Base-by-base conservation (phyloP, 2,888 invertebrate species). In the Hirtodrosophila duncani region DNA sequence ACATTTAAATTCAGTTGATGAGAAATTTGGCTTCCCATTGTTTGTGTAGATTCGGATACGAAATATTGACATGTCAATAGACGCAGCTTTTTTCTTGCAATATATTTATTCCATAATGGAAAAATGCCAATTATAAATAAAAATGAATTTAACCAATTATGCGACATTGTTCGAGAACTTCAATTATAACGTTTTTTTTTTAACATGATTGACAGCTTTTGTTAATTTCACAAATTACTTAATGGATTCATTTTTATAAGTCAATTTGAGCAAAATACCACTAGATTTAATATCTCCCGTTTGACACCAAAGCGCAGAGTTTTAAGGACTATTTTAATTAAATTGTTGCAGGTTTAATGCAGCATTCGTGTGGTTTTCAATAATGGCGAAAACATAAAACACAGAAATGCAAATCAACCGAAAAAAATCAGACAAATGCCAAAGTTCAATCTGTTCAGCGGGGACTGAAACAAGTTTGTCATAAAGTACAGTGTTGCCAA, bases 161-260 rank as follows among this genome's bases (percentile, higher is more conserved):
- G 20, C 21, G 14, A 45, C 42, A 46, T 56, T 61, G 50, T 44
- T 10, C 14, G 18, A n/a, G 14, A 31, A 50, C 27, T 52, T 41
- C 41, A 63, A 56, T 38, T 33, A 16, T 20, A 67, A 50, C 57
- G 10, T 18, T 17, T 13, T 36, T 27, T 11, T 4, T 23, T 21
- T 39, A 9, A 4, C 5, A 24, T n/a, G 23, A 17, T 29, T 29
- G 11, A 36, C 9, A 17, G 36, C 20, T 43, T 48, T 51, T 63
- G 45, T 51, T 37, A 48, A 17, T 42, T 36, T 44, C 20, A 27
- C 30, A 45, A 62, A 59, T 48, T 46, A 45, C 55, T 67, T 69
- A 64, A 64, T 65, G 64, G 53, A 34, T 57, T 10, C 30, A 59
- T 59, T 62, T 42, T 37, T 31, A 56, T 57, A 52, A 34, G 23